Percentiles rank a stretch among this genome's conserved stretches.
Conservation (phyloP, 2,113 vertebrate species). For the Dasyurus viverrinus region DNA sequence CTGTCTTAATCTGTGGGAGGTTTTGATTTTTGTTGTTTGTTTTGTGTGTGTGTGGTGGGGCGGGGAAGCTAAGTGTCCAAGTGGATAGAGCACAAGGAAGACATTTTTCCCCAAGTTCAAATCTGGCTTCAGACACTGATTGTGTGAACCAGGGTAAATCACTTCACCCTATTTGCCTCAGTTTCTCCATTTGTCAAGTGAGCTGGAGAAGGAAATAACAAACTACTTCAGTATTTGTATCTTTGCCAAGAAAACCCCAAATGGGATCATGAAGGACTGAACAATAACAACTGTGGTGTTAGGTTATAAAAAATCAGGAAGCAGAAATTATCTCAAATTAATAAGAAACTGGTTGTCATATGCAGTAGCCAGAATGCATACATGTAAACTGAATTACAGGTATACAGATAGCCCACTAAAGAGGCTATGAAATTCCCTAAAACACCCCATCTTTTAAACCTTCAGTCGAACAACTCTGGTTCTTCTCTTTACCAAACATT, state of each 20-base stretch:
- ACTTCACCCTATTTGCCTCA: background rate
- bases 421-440: background rate
- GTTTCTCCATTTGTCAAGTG: background rate
- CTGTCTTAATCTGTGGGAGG: conserved; percentile 52
- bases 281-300: background rate
- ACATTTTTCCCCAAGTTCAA: too few species aligned
- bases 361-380: background rate
- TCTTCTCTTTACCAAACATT: background rate
- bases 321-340: background rate
- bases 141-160: background rate
- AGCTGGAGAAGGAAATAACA: background rate
- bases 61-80: too few species aligned
- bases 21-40: background rate
- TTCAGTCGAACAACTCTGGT: background rate
- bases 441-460: background rate
- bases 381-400: background rate
- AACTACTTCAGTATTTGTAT: background rate
- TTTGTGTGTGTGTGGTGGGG: background rate
- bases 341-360: background rate
- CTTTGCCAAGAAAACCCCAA: background rate
- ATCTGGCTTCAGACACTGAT: background rate
- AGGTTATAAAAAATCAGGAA: background rate
- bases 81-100: too few species aligned
- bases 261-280: background rate
- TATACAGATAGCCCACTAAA: background rate